Evolutionary conservation across 1,140 invertebrate species (phyloP).

Genomic region (Aphidius ervi): DNA sequence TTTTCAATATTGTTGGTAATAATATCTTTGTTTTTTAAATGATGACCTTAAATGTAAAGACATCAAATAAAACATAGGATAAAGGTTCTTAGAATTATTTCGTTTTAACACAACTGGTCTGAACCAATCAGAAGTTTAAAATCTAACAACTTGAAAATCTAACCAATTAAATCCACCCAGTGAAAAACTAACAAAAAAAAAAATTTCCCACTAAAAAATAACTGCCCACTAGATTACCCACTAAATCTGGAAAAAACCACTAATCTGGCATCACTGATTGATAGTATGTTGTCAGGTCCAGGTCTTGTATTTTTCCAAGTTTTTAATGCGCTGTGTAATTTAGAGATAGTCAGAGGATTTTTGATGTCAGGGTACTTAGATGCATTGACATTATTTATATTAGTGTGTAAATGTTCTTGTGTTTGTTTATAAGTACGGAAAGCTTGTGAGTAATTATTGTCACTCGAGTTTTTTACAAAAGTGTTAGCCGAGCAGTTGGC

Average conservation of each 20-base stretch:
- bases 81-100: too few species aligned
- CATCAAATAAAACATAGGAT: too few species aligned
- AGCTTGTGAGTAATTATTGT: constrained; percentile 26
- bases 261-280: constrained; percentile 7
- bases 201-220: too few species aligned
- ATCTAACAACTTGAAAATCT: constrained; percentile 1
- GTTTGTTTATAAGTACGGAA: constrained; percentile 28
- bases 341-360: constrained; percentile 2
- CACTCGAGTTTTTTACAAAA: too few species aligned
- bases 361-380: background rate
- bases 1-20: too few species aligned
- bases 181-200: background rate
- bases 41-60: too few species aligned
- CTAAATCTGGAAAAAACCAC: too few species aligned
- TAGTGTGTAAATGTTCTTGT: constrained; percentile 27
- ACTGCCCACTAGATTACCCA: too few species aligned
- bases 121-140: too few species aligned
- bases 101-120: too few species aligned
- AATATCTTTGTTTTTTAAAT: too few species aligned
- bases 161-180: background rate
- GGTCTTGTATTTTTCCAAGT: constrained; percentile 11
- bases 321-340: constrained; percentile 2
- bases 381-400: background rate
- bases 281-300: constrained; percentile 18
- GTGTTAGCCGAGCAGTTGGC: constrained; percentile 28